Conservation (phyloP, 1,140 invertebrate genomes). For the Vollenhovia emeryi region DNA sequence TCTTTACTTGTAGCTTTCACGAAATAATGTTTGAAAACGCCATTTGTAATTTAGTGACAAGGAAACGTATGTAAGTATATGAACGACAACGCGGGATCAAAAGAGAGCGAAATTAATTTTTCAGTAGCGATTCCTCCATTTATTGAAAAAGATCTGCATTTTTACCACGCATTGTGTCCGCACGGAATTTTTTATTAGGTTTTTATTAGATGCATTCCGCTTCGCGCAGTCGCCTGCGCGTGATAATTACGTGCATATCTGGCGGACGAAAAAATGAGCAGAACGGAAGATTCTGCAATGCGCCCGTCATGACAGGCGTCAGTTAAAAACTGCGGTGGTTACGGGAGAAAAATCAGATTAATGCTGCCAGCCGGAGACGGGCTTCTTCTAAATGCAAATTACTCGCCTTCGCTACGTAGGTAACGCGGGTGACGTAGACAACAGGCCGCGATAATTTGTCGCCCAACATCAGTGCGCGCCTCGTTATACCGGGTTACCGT, state of each 20-base stretch:
- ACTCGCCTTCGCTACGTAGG: slow-evolving; percentile 49
- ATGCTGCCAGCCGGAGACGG: slow-evolving; percentile 43
- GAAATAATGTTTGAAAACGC: neutral
- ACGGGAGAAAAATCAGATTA: slow-evolving; percentile 66
- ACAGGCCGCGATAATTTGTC: slow-evolving; percentile 64
- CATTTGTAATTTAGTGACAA: neutral
- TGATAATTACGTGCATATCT: slow-evolving; percentile 66
- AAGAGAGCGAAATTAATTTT: neutral
- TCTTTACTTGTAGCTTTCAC: neutral
- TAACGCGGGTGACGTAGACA: slow-evolving; percentile 43
- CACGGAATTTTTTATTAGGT: slow-evolving; percentile 17
- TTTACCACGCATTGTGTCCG: neutral
- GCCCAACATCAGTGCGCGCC: slow-evolving; percentile 44
- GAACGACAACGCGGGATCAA: neutral
- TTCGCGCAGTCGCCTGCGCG: neutral
- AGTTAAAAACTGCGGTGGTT: slow-evolving; percentile 68
- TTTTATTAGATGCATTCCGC: slow-evolving; percentile 29
- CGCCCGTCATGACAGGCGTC: slow-evolving; percentile 62
- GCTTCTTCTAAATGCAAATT: slow-evolving; percentile 76
- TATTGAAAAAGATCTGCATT: neutral
- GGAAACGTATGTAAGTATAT: neutral
- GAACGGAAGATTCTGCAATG: slow-evolving; percentile 35
- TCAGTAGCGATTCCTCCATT: neutral
- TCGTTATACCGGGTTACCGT: slow-evolving; percentile 45
- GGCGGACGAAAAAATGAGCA: slow-evolving; percentile 57